Base-by-base conservation (phyloP, 2,113 vertebrate genomes). In the Anolis sagrei region DNA sequence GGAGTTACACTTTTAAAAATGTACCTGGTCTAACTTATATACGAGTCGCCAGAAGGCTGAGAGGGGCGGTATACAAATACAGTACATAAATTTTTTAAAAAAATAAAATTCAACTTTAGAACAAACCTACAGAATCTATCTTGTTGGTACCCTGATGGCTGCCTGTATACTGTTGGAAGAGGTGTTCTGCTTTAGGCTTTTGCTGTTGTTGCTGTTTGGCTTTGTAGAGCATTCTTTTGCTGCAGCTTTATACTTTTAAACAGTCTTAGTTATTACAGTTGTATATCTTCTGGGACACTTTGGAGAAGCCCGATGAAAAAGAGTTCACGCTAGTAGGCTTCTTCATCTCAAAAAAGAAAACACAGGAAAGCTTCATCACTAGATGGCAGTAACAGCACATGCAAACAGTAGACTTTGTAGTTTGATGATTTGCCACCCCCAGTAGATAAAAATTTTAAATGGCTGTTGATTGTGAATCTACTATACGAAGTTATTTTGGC, bases 331-430 rank as follows among this genome's bases (percentile, higher is more conserved):
- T 49, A 68, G 68, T 10, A 74, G 25, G 72, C 18, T 1, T 1
- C 18, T 25, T 14, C 14, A 36, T 23, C 23, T 73, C 69, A 61
- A 68, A 39, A 11, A 18, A 51, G n/a, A 5, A 11, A 69, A 4
- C n/a, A 11, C 19, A 6, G 5, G 23, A 62, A 58, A 7, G n/a
- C 27, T 36, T 0, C 3, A n/a, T 68, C 73, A 85, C 89, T 93
- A 94, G 95, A 92, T 92, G 94, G 94, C 93, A 94, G 91, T 87
- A 92, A 54, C 36, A 84, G 36, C 83, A 85, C 85, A 85, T 92
- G 70, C 76, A 51, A 23, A 78, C 32, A 74, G 58, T 2, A 9
- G 49, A 61, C 81, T 88, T 87, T 89, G 39, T 87, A 86, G 86
- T 79, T 82, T 75, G 80, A 0, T 75, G 54, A 85, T 82, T 74